These are phyloP conservation scores for Reticulitermes speratus DNA, from an alignment of 1,140 invertebrate species.

Conservation along the genomic window DNA sequence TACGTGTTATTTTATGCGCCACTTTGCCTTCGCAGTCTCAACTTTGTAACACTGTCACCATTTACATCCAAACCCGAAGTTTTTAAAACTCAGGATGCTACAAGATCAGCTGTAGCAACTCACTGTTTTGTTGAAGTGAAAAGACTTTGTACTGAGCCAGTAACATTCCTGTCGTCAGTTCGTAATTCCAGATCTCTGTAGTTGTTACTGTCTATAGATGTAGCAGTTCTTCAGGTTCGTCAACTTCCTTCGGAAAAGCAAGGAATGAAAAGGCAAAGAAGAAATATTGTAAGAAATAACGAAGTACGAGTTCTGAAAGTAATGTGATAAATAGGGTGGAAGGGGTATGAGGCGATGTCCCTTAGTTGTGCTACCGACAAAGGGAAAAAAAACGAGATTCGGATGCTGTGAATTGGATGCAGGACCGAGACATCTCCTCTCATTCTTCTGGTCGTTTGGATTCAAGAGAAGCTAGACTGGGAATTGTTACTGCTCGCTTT, in stretches of 20 bases:
- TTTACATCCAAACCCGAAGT: neutral
- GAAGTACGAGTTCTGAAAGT: neutral
- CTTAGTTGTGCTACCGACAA: neutral
- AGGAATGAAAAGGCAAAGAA: neutral
- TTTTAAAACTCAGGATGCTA: neutral
- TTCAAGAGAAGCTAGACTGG: neutral
- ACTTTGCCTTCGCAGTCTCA: neutral
- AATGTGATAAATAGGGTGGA: neutral
- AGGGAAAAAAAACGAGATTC: neutral
- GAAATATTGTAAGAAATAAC: slow-evolving; percentile 5
- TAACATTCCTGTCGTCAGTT: neutral
- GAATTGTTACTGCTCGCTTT: neutral
- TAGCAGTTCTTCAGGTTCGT: slow-evolving; percentile 4
- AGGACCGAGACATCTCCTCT: neutral
- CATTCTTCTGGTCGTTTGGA: neutral
- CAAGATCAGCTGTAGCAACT: neutral
- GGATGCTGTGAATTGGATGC: neutral
- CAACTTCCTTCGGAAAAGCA: neutral
- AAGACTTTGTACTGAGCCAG: neutral
- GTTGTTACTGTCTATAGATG: neutral
- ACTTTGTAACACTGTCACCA: neutral
- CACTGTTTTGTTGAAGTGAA: neutral
- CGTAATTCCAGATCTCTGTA: slow-evolving; percentile 1
- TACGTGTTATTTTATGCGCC: neutral
- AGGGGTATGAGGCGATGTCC: neutral